Evolutionary conservation across 2,113 vertebrate genomes (phyloP), one percentile per base, ranked within the genome.

Genomic region (Periophthalmodon schlosseri): DNA sequence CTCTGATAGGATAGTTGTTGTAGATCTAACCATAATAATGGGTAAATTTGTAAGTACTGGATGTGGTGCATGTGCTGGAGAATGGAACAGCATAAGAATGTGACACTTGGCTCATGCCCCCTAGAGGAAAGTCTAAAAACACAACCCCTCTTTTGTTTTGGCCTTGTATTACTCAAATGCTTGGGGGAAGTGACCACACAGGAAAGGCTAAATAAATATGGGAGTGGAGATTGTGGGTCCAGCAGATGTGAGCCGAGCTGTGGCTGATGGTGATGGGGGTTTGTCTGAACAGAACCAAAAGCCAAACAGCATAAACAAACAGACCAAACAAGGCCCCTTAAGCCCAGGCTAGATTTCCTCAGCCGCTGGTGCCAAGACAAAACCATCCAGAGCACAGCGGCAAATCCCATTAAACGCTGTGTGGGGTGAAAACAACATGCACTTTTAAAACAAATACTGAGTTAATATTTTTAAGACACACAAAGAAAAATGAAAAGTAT

Each of bases 301-400:
- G 65, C 23, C 28, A 8, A 72, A 68, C 54, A 23, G 72, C 68
- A 83, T 72, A 82, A 83, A 79, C 80, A 89, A 84, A 89, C 76
- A 80, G 79, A 67, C 74, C 77, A 76, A 84, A 75, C 52, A 66
- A 77, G n/a, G 50, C 54, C 79, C 79, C 81, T 82, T 74, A 84
- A 82, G 84, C 77, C 75, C 78, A 79, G 81, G 74, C 81, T 86
- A 76, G 73, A 82, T 80, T 85, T 80, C 83, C 74, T 81, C 75
- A 80, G 79, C 70, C 77, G 69, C 74, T 68, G 23, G 67, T 89
- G 86, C 86, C 84, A 88, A 88, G 85, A 75, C 82, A 85, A 83
- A 86, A 89, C 57, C 23, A 77, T 80, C 77, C 79, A 69, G 76
- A 79, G 72, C 20, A 64, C 18, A 1, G 66, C 78, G 65, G 58